Evolutionary conservation across 2,113 vertebrate genomes (phyloP).

Genomic region (Zapornia atra): DNA sequence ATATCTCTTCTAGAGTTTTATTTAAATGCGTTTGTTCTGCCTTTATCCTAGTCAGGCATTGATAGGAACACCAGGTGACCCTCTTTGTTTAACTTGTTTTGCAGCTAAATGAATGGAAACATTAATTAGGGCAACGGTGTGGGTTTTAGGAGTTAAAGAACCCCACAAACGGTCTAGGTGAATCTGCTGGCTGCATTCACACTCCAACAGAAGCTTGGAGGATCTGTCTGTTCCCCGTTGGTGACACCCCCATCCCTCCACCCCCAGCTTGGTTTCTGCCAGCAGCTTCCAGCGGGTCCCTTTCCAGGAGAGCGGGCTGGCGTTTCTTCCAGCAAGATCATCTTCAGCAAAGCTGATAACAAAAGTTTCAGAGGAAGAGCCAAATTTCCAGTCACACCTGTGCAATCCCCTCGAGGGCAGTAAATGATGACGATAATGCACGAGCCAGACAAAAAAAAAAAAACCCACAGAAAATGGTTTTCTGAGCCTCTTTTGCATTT

Average conservation of each 20-base stretch:
- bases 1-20: constrained; percentile 39
- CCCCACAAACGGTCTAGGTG: not conserved
- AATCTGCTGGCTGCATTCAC: not conserved
- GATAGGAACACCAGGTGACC: constrained; percentile 41
- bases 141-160: not conserved
- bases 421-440: constrained; percentile 55
- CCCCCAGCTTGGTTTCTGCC: constrained; percentile 23
- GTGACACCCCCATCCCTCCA: constrained; percentile 36
- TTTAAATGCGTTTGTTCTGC: constrained; percentile 45
- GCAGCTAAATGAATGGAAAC: constrained; percentile 49
- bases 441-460: constrained; percentile 34
- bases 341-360: constrained; percentile 36
- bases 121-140: constrained; percentile 37
- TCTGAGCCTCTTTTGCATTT: constrained; percentile 48
- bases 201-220: not conserved
- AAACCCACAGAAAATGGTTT: constrained; percentile 23
- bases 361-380: constrained; percentile 60
- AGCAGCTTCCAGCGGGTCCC: not conserved
- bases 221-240: constrained; percentile 25
- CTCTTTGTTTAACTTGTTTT: constrained; percentile 61
- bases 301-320: constrained; percentile 39
- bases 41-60: not conserved
- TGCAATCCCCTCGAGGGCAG: constrained; percentile 58
- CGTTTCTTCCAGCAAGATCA: constrained; percentile 34
- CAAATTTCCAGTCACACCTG: constrained; percentile 58